Evolutionary conservation across 2,113 vertebrate genomes (phyloP).

Genomic region (Trematocara nigrifrons): DNA sequence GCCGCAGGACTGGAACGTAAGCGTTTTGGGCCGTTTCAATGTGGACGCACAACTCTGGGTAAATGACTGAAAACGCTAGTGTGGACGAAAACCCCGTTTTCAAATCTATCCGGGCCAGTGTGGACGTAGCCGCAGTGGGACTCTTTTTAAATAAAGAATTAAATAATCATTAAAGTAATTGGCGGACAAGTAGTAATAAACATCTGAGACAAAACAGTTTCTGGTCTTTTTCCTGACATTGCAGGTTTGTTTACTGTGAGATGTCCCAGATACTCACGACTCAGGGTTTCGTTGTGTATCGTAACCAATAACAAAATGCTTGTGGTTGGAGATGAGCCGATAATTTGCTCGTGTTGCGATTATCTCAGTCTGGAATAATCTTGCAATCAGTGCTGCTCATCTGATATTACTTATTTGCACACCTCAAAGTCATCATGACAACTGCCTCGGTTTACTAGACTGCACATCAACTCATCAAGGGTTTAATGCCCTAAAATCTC

Average conservation of each 20-base stretch:
- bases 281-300: not conserved
- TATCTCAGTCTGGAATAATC: not conserved
- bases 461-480: not conserved
- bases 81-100: rapidly evolving
- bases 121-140: not conserved
- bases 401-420: not conserved
- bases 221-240: not conserved
- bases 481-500: not conserved
- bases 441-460: not conserved
- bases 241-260: not conserved
- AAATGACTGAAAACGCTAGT: rapidly evolving
- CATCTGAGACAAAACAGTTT: not conserved
- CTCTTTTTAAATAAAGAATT: not conserved
- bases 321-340: not conserved
- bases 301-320: not conserved
- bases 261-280: not conserved
- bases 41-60: not conserved
- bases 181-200: rapidly evolving
- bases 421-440: not conserved
- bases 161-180: not conserved
- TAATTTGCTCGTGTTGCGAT: not conserved
- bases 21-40: not conserved
- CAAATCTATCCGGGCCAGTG: not conserved
- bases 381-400: not conserved
- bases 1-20: not conserved